Conservation (phyloP, 2,888 invertebrate genomes). For the Melipona bicolor region DNA sequence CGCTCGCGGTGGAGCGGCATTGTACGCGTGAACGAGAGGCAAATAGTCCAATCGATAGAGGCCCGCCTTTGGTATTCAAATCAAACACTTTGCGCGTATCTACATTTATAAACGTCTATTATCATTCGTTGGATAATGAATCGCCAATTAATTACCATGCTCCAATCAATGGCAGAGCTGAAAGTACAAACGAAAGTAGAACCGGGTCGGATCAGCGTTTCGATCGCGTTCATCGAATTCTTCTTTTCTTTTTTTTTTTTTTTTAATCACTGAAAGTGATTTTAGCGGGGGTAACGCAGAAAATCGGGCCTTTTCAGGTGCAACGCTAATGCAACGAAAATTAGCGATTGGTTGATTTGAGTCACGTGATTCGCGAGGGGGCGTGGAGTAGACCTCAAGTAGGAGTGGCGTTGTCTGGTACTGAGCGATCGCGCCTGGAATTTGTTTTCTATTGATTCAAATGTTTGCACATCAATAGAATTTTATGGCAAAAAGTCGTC, state of each 20-base stretch:
- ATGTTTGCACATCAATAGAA: no score
- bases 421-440: no score
- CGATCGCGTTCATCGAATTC: background rate
- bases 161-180: conserved; percentile 31
- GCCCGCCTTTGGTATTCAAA: conserved; percentile 57
- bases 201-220: conserved; percentile 23
- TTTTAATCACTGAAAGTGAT: no score
- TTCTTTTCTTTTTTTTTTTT: background rate
- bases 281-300: no score
- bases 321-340: no score
- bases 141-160: conserved; percentile 52
- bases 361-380: no score
- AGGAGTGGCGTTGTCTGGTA: no score
- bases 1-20: conserved; percentile 13
- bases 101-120: conserved; percentile 66
- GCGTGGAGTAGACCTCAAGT: no score
- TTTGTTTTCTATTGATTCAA: no score
- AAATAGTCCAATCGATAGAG: conserved; percentile 63
- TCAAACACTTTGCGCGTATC: conserved; percentile 58
- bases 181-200: conserved; percentile 22
- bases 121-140: conserved; percentile 62
- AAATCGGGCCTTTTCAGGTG: no score
- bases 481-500: no score
- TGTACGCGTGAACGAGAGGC: conserved; percentile 59
- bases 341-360: no score